phyloP scores from a whole-genome alignment of 2,797 vertebrate species.

The Ataeniobius toweri region DNA sequence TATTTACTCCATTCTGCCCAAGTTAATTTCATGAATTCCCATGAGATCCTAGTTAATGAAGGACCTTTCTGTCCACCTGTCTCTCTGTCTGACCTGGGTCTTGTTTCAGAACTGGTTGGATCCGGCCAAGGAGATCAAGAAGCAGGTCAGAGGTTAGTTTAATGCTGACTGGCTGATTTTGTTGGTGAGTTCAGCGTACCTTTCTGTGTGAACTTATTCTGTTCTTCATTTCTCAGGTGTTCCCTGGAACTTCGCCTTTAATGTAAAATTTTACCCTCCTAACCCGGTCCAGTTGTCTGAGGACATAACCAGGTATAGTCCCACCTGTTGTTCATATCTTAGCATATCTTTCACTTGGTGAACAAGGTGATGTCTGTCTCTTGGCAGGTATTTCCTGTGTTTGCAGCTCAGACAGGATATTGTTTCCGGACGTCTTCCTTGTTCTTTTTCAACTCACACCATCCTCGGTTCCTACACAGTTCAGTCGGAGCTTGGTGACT shows the following conservation, averaged over 20 bases:
- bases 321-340: background rate
- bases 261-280: conserved; percentile 97
- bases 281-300: conserved; percentile 94
- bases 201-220: background rate
- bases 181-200: background rate
- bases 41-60: background rate
- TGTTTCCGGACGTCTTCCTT: conserved; percentile 89
- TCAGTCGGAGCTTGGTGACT: conserved; percentile 95
- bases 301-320: conserved; percentile 91
- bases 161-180: background rate
- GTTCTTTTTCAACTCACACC: conserved; percentile 91
- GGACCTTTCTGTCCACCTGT: background rate
- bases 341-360: background rate
- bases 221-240: conserved; percentile 78
- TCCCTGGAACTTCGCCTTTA: conserved; percentile 94
- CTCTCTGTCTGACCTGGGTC: conserved; percentile 1
- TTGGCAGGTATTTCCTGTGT: conserved; percentile 93
- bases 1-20: no score
- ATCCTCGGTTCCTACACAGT: conserved; percentile 92
- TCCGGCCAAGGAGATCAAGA: conserved; percentile 95
- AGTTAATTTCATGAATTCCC: background rate
- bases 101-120: conserved; percentile 93
- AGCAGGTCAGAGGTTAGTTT: conserved; percentile 94
- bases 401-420: conserved; percentile 94
- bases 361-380: conserved; percentile 2